These are phyloP conservation scores for Luperina nickerlii DNA, from an alignment of 2,888 invertebrate species.

Conservation along the genomic window DNA sequence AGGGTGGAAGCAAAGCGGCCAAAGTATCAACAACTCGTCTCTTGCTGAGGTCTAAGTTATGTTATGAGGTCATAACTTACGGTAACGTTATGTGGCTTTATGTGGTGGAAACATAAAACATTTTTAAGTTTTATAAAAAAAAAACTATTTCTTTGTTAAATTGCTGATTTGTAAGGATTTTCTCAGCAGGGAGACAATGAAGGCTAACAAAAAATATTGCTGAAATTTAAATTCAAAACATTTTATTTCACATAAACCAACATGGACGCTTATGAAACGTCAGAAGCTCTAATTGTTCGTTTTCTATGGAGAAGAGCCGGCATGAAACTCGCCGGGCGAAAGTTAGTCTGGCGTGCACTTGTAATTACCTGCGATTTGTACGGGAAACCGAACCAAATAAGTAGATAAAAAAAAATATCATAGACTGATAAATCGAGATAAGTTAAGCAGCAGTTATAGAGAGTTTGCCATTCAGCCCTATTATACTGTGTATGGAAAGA, in stretches of 20 bases:
- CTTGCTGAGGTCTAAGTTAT: conserved; percentile 9
- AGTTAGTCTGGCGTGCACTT: neutral
- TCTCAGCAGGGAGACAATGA: neutral
- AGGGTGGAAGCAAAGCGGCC: conserved; percentile 27
- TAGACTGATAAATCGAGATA: no score
- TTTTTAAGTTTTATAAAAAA: neutral
- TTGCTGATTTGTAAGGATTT: neutral
- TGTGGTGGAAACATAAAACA: neutral
- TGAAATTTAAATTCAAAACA: neutral
- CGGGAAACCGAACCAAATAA: neutral
- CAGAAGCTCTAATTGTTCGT: neutral
- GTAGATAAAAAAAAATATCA: neutral
- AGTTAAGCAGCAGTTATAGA: neutral
- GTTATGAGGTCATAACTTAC: conserved; percentile 19
- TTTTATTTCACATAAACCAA: neutral
- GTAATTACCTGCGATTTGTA: neutral
- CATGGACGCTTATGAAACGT: neutral
- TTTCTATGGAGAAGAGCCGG: neutral
- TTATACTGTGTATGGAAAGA: neutral
- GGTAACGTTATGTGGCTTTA: neutral
- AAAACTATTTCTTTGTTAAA: neutral
- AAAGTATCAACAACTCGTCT: conserved; percentile 44
- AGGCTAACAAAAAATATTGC: neutral
- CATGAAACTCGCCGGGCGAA: neutral
- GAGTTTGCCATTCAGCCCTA: neutral